A percentile compares a stretch with the other conserved stretches of the same genome.
phyloP scores from a whole-genome alignment of 2,888 invertebrate species.

The Cacoxenus indagator region DNA sequence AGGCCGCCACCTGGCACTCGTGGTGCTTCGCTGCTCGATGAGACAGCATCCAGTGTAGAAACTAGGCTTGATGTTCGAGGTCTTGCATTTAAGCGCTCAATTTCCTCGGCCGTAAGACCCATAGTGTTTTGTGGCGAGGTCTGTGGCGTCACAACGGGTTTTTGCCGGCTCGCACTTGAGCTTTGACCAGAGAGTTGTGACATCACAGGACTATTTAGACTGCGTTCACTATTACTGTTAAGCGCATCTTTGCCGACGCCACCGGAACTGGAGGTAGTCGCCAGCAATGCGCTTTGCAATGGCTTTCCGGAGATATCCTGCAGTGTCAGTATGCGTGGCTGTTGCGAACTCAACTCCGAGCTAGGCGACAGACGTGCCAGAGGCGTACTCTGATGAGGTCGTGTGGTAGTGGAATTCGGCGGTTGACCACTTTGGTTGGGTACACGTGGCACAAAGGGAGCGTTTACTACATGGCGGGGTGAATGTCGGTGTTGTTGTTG shows the following conservation, averaged over 20 bases:
- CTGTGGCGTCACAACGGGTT: constrained; percentile 78
- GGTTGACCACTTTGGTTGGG: constrained; percentile 80
- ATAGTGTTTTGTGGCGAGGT: constrained; percentile 82
- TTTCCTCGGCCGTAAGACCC: constrained; percentile 93
- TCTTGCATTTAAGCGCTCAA: constrained; percentile 88
- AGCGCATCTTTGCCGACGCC: constrained; percentile 90
- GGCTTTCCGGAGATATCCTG: constrained; percentile 96
- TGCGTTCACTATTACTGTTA: constrained; percentile 91
- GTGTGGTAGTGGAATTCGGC: constrained; percentile 76
- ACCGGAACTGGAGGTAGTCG: constrained; percentile 90
- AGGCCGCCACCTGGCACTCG: constrained; percentile 78
- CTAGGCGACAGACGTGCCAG: constrained; percentile 91
- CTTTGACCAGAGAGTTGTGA: constrained; percentile 91
- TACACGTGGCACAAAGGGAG: constrained; percentile 81
- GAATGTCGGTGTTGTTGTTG: constrained; percentile 85
- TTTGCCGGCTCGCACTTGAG: constrained; percentile 84
- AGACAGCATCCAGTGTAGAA: constrained; percentile 93
- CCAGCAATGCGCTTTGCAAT: constrained; percentile 87
- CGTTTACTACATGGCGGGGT: constrained; percentile 75
- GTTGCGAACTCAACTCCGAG: constrained; percentile 91
- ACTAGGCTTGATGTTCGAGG: constrained; percentile 92
- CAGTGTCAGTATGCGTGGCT: constrained; percentile 91
- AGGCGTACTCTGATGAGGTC: constrained; percentile 90
- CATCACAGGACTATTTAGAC: constrained; percentile 93
- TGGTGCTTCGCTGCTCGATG: constrained; percentile 87